Conservation (phyloP, 2,888 invertebrate genomes). For the Muschampia plurimacula region DNA sequence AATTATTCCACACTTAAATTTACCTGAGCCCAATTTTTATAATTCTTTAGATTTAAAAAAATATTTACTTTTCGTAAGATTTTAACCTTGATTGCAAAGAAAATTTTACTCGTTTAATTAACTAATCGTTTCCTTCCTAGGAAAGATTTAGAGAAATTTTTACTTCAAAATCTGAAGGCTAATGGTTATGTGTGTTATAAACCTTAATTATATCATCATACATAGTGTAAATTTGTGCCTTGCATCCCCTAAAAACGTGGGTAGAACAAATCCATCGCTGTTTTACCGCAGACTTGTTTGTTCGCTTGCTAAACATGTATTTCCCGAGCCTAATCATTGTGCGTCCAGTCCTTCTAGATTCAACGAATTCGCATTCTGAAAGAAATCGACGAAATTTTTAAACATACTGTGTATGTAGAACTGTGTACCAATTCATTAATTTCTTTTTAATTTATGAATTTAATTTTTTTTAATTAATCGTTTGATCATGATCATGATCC, state of each 20-base stretch:
- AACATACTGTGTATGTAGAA: background rate
- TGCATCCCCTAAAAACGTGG: conserved; percentile 49
- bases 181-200: conserved; percentile 27
- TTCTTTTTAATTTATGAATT: too few relatives aligned
- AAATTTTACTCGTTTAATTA: too few relatives aligned
- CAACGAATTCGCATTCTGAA: conserved; percentile 50
- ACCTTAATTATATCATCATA: conserved; percentile 16
- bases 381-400: background rate
- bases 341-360: conserved; percentile 45
- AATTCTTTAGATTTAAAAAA: too few relatives aligned
- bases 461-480: too few relatives aligned
- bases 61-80: too few relatives aligned
- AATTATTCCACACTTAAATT: too few relatives aligned
- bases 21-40: too few relatives aligned
- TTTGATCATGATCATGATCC: too few relatives aligned
- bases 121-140: too few relatives aligned
- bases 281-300: conserved; percentile 41
- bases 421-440: too few relatives aligned
- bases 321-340: conserved; percentile 15
- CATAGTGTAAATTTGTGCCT: conserved; percentile 38
- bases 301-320: conserved; percentile 18
- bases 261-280: conserved; percentile 54
- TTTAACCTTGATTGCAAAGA: too few relatives aligned
- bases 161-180: background rate
- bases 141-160: too few relatives aligned